Base-by-base conservation (phyloP, 2,113 vertebrate genomes). In the Esox niger region DNA sequence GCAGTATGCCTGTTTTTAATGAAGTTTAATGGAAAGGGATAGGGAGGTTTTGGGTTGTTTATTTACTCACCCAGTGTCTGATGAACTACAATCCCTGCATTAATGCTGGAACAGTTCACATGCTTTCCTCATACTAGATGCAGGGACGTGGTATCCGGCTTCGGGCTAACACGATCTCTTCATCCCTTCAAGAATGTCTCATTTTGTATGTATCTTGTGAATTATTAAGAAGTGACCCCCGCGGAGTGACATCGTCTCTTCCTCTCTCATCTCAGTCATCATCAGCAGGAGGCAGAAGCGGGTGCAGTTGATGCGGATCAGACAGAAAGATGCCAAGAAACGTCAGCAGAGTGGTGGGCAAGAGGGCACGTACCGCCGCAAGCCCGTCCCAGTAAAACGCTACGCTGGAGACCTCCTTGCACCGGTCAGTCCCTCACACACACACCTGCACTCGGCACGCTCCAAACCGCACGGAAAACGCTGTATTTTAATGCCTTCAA, bases 371-470 rank as follows among this genome's bases (percentile, higher is more conserved):
- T 93, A 89, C 83, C 90, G 84, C 20, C 91, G 87, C 76, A 95
- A 94, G 82, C 80, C 91, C 47, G 85, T 88, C 33, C 83, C 89
- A 55, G 91, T 88, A 13, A 79, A 91, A 81, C 90, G 92, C 83
- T 95, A 91, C 73, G 91, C 91, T 56, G 94, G 93, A 68, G 93
- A 95, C 75, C 90, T 94, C 62, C 90, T 95, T 74, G 93, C 94
- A 59, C 94, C 93, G 75, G 95, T 95, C 87, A 94, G 93, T 92
- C 72, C 78, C 78, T 49, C 77, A 69, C 75, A 6, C 47, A 1
- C 47, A 49, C 47, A 23, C 47, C 1, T 6, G 21, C 35, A 27
- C n/a, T 7, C 47, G n/a, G 21, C 1, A 66, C 26, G 25, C 13
- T 15, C 13, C n/a, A n/a, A n/a, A n/a, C n/a, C n/a, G n/a, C n/a